A percentile compares a stretch with the other conserved stretches of the same genome.
Evolutionary conservation across 2,113 vertebrate species (phyloP).

Genomic region (Thomomys bottae): DNA sequence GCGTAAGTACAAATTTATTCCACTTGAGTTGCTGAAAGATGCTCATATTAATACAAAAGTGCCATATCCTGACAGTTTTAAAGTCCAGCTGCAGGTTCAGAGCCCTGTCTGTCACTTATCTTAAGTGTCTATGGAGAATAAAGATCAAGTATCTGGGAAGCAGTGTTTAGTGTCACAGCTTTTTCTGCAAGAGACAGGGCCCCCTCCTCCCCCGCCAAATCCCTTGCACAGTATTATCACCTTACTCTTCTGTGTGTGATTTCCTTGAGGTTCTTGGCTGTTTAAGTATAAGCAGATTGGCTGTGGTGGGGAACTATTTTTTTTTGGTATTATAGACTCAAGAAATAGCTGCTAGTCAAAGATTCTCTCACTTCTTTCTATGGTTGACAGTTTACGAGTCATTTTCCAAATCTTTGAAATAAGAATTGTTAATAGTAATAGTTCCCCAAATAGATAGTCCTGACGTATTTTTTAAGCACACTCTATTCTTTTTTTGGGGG

Average conservation of each 20-base stretch:
- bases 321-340: not conserved
- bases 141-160: constrained; percentile 81
- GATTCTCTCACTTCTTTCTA: not conserved
- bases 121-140: constrained; percentile 80
- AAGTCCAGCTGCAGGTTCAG: constrained; percentile 71
- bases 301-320: not conserved
- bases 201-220: constrained; percentile 79
- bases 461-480: not conserved
- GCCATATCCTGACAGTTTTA: constrained; percentile 79
- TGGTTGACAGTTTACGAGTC: not conserved
- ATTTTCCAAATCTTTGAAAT: constrained; percentile 2
- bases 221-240: constrained; percentile 79
- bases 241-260: constrained; percentile 55
- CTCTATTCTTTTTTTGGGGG: too few species aligned
- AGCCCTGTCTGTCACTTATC: constrained; percentile 76
- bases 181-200: constrained; percentile 73
- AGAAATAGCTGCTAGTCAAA: not conserved
- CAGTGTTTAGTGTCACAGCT: constrained; percentile 80
- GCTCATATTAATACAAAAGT: constrained; percentile 67
- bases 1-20: constrained; percentile 73
- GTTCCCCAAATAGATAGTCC: not conserved
- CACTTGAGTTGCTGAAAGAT: constrained; percentile 78
- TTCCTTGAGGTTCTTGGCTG: constrained; percentile 34
- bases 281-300: constrained; percentile 1
- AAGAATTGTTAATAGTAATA: constrained; percentile 12